phyloP scores from a whole-genome alignment of 1,140 invertebrate species.

The Drosophila orosa region DNA sequence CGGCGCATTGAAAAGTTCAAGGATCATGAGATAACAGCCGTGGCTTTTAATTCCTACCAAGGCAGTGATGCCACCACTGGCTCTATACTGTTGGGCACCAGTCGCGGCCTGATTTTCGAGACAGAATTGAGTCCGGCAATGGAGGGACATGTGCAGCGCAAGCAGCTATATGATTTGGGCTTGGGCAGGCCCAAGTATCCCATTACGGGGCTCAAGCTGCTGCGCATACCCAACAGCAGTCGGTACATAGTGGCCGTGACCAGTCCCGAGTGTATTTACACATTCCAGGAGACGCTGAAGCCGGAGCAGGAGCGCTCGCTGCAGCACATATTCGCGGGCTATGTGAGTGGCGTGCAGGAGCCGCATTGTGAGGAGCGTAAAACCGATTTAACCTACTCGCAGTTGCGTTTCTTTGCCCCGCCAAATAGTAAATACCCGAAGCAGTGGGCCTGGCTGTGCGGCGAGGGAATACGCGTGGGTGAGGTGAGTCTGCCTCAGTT shows the following conservation, averaged over 20 bases:
- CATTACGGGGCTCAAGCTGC: conserved; percentile 94
- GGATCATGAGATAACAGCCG: conserved; percentile 94
- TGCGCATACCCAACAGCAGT: conserved; percentile 88
- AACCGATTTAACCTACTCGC: conserved; percentile 91
- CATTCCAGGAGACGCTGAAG: conserved; percentile 91
- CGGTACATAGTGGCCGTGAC: conserved; percentile 93
- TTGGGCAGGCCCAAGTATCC: conserved; percentile 88
- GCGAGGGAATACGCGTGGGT: conserved; percentile 66
- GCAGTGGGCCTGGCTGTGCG: conserved; percentile 92
- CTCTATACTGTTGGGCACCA: conserved; percentile 94
- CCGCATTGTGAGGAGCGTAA: conserved; percentile 87
- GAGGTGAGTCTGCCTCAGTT: conserved; percentile 41
- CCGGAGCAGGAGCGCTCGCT: conserved; percentile 89
- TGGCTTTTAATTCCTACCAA: conserved; percentile 94
- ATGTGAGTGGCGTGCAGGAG: conserved; percentile 86
- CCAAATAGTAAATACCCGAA: conserved; percentile 88
- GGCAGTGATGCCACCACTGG: conserved; percentile 89
- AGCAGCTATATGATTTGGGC: conserved; percentile 95
- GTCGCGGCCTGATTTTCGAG: conserved; percentile 96
- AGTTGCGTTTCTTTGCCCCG: conserved; percentile 91
- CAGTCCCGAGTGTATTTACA: conserved; percentile 92
- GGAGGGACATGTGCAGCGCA: conserved; percentile 90
- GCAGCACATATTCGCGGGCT: conserved; percentile 92
- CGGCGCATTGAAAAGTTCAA: conserved; percentile 88
- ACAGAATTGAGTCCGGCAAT: conserved; percentile 93